Conservation (phyloP, 1,140 invertebrate species). For the Paraescarpia echinospica region DNA sequence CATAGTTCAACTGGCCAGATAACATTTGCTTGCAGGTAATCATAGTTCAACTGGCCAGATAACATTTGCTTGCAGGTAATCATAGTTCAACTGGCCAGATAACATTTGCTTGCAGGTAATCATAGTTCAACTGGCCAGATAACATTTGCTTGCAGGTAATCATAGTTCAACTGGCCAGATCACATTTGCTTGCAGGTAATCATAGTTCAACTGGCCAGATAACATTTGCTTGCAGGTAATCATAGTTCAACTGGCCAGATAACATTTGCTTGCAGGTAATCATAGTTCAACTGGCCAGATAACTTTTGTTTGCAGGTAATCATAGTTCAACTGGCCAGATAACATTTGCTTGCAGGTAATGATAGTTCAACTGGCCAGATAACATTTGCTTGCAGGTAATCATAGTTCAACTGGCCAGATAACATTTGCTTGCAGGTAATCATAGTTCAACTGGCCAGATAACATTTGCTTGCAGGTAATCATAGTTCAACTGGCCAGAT, state of each 20-base stretch:
- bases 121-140: background rate
- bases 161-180: background rate
- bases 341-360: background rate
- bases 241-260: background rate
- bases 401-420: background rate
- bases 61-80: background rate
- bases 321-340: background rate
- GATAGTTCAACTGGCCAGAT: background rate
- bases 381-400: background rate
- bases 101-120: background rate
- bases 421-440: background rate
- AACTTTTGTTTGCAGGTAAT: background rate
- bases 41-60: background rate
- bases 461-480: background rate
- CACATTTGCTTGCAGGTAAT: background rate
- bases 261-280: background rate
- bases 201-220: background rate
- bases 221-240: background rate
- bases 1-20: background rate
- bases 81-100: background rate
- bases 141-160: background rate
- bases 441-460: background rate
- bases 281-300: background rate
- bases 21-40: background rate
- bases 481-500: background rate